Conservation (phyloP, 1,140 invertebrate species). For the Orchestia grillus region DNA sequence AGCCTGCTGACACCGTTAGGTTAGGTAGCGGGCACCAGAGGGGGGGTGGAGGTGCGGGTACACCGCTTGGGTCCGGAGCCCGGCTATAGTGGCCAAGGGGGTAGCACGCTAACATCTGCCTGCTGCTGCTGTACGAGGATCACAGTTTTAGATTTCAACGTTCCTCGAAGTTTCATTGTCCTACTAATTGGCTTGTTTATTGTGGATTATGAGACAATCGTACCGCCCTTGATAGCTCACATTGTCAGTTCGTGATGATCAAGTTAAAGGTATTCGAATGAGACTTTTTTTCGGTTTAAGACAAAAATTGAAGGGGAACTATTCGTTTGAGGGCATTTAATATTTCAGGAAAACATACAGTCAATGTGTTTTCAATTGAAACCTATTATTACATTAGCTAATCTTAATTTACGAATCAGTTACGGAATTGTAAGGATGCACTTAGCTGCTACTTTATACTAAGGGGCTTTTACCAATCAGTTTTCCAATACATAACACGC, state of each 20-base stretch:
- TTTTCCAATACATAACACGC: too few species aligned
- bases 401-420: neutral
- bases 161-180: neutral
- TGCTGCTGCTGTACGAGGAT: neutral
- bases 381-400: neutral
- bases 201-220: neutral
- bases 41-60: neutral
- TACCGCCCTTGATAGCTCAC: neutral
- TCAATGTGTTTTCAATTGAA: neutral
- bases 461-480: too few species aligned
- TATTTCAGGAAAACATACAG: neutral
- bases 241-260: neutral
- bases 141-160: neutral
- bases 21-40: neutral
- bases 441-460: neutral
- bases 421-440: neutral
- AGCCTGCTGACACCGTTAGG: conserved; percentile 51
- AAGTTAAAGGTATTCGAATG: neutral
- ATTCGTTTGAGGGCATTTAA: neutral
- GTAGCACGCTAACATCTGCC: neutral
- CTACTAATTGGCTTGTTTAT: neutral
- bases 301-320: neutral
- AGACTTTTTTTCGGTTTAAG: neutral
- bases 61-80: neutral
- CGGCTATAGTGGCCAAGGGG: neutral